Conservation (phyloP, 2,888 invertebrate genomes). For the Temnothorax unifasciatus region DNA sequence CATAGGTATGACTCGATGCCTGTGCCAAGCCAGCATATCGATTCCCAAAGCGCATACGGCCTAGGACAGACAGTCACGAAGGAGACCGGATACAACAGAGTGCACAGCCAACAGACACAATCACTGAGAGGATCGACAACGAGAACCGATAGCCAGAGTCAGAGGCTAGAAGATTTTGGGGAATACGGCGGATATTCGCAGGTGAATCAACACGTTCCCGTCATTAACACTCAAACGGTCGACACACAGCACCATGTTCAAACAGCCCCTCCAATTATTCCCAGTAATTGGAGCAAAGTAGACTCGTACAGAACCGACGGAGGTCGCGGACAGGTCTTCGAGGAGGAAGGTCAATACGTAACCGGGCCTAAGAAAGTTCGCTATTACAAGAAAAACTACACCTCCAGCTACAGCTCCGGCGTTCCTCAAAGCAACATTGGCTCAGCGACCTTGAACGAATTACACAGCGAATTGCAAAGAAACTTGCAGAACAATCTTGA, state of each 20-base stretch:
- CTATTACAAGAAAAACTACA: conserved; percentile 81
- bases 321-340: conserved; percentile 76
- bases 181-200: conserved; percentile 63
- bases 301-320: conserved; percentile 80
- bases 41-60: conserved; percentile 55
- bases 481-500: conserved; percentile 58
- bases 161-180: conserved; percentile 76
- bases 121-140: conserved; percentile 21
- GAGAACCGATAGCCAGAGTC: conserved; percentile 58
- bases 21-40: conserved; percentile 35
- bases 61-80: conserved; percentile 45
- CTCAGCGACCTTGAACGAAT: conserved; percentile 17
- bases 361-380: conserved; percentile 75
- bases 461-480: conserved; percentile 60
- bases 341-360: conserved; percentile 78
- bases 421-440: conserved; percentile 29
- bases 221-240: conserved; percentile 42
- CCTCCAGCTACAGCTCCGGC: conserved; percentile 75
- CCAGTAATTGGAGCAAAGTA: conserved; percentile 78
- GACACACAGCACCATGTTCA: conserved; percentile 40
- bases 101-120: conserved; percentile 60
- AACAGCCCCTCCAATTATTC: too few species aligned
- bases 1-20: conserved; percentile 28
- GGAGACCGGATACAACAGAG: conserved; percentile 57
- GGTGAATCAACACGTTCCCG: conserved; percentile 51